Evolutionary conservation across 2,113 vertebrate species (phyloP).

Genomic region (Bubo bubo): DNA sequence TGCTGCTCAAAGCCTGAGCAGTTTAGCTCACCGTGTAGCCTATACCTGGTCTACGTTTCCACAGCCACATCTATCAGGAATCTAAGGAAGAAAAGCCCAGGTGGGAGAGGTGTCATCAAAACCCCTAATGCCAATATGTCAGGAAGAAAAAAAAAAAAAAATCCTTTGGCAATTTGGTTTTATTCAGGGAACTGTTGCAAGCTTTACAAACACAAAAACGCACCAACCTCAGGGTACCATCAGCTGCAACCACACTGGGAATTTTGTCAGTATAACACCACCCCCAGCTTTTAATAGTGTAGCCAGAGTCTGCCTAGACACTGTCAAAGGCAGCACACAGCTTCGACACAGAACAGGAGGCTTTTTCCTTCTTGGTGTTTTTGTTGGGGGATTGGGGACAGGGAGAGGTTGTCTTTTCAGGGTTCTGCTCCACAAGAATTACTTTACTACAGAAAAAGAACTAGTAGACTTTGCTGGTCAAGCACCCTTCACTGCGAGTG

Average conservation of each 20-base stretch:
- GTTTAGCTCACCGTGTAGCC: fast-evolving
- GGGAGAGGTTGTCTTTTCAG: neutral
- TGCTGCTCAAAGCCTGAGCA: neutral
- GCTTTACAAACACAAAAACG: neutral
- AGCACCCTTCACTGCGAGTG: neutral
- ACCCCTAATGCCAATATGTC: neutral
- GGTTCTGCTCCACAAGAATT: neutral
- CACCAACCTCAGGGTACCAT: neutral
- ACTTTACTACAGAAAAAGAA: neutral
- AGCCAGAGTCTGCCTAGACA: neutral
- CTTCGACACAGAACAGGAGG: neutral
- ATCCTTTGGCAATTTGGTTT: neutral
- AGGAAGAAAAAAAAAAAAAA: neutral
- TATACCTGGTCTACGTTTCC: neutral
- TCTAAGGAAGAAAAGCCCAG: neutral
- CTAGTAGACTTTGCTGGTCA: neutral
- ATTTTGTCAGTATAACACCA: neutral
- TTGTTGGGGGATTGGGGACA: fast-evolving
- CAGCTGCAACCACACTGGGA: neutral
- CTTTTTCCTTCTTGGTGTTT: neutral
- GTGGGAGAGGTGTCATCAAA: neutral
- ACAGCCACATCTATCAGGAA: neutral
- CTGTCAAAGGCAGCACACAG: neutral
- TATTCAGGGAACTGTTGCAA: neutral
- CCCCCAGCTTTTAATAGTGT: neutral